Evolutionary conservation across 2,888 invertebrate species (phyloP).

Genomic region (Eurytoma adleriae): DNA sequence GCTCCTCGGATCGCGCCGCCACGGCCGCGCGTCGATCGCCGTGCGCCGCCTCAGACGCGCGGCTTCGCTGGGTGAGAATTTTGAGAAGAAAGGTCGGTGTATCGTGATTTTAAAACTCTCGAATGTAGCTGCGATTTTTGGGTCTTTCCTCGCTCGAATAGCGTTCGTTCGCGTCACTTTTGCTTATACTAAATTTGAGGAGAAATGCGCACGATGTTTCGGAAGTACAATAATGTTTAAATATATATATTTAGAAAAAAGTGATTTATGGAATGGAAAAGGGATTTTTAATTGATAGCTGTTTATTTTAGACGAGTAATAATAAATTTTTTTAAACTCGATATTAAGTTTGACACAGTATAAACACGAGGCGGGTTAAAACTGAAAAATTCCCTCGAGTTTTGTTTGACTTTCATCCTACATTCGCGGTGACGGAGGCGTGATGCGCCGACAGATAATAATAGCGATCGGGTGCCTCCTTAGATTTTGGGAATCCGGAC

Average conservation of each 20-base stretch:
- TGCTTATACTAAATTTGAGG: no score
- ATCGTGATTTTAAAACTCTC: background rate
- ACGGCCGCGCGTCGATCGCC: background rate
- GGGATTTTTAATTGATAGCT: background rate
- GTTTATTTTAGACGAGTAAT: slow-evolving; percentile 1
- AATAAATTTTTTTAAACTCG: background rate
- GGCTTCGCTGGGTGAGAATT: background rate
- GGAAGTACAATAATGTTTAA: no score
- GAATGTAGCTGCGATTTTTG: no score
- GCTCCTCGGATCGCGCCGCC: slow-evolving; percentile 37
- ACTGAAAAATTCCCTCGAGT: slow-evolving; percentile 10
- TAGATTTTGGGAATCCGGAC: slow-evolving; percentile 15
- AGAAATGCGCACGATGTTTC: no score
- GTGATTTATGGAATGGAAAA: no score
- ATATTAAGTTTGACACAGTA: slow-evolving; percentile 10
- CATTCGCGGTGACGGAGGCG: background rate
- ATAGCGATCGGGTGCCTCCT: background rate
- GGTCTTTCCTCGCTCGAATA: no score
- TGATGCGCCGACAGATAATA: slow-evolving; percentile 7
- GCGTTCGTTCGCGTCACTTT: no score
- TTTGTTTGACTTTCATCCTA: slow-evolving; percentile 17
- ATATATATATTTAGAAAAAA: no score
- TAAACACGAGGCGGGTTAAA: slow-evolving; percentile 5
- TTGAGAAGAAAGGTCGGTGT: no score
- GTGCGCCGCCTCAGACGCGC: background rate